A percentile compares a stretch with the other conserved stretches of the same genome.
Conservation (phyloP, 2,797 vertebrate genomes). For the Cryptoprocta ferox region DNA sequence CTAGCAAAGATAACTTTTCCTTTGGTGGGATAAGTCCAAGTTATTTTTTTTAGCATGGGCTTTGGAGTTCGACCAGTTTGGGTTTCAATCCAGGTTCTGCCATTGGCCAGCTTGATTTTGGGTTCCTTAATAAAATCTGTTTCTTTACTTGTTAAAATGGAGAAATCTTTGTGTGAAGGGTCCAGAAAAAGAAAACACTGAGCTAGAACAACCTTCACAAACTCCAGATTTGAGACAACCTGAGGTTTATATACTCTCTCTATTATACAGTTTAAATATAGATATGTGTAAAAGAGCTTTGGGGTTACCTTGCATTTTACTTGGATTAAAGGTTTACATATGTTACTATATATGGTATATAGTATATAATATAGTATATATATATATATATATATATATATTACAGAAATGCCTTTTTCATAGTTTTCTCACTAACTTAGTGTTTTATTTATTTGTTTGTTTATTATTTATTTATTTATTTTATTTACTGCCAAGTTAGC, state of each 20-base stretch:
- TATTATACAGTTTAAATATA: neutral
- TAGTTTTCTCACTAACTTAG: neutral
- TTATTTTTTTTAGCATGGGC: neutral
- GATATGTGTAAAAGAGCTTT: neutral
- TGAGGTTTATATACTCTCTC: neutral
- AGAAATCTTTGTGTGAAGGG: neutral
- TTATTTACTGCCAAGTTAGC: no score
- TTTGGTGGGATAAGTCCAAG: neutral
- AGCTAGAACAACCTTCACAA: neutral
- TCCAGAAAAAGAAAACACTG: neutral
- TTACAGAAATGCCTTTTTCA: neutral
- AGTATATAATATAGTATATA: neutral
- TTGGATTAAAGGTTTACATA: slow-evolving; percentile 4
- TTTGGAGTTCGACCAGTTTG: neutral
- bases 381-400: neutral
- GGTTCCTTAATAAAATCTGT: neutral
- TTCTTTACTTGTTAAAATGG: slow-evolving; percentile 36
- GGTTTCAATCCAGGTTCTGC: neutral
- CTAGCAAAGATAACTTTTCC: neutral
- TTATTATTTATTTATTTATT: neutral
- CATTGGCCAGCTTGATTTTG: neutral
- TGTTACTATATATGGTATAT: neutral
- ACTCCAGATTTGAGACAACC: neutral
- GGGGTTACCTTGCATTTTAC: neutral
- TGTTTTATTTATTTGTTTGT: neutral